Percentiles rank a stretch among this genome's conserved stretches.
Conservation (phyloP, 1,140 invertebrate species). For the Aphaenogaster floridana region DNA sequence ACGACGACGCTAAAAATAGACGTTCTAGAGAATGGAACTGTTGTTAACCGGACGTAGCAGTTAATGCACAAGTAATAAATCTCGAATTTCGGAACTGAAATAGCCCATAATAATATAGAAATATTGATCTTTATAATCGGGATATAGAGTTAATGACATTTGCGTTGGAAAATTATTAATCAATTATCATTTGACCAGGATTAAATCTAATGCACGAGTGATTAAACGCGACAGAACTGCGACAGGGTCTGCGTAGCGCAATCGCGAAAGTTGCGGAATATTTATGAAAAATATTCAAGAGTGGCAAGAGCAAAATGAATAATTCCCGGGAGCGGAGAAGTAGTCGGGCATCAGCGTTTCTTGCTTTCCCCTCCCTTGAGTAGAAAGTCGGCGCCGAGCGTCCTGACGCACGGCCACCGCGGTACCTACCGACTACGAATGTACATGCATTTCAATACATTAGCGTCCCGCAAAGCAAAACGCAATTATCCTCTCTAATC, state of each 20-base stretch:
- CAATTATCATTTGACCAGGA: not conserved
- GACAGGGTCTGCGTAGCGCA: slow-evolving; percentile 20
- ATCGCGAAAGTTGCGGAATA: slow-evolving; percentile 71
- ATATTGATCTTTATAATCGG: slow-evolving; percentile 3
- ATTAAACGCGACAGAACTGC: slow-evolving; percentile 58
- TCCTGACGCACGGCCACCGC: slow-evolving; percentile 26
- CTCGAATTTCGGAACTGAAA: not conserved
- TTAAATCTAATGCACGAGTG: slow-evolving; percentile 41
- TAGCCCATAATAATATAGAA: not conserved
- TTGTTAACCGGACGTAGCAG: not conserved
- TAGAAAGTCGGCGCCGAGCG: slow-evolving; percentile 25
- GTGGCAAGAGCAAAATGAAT: slow-evolving; percentile 65
- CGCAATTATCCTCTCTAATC: slow-evolving; percentile 64
- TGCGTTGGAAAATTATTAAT: not conserved
- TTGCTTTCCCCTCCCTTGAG: slow-evolving; percentile 46
- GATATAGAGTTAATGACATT: slow-evolving; percentile 24
- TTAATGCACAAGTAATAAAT: slow-evolving; percentile 7
- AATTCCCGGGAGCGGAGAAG: slow-evolving; percentile 55
- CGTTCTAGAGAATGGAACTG: not conserved
- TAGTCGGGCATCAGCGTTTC: slow-evolving; percentile 37
- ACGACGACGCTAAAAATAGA: not conserved
- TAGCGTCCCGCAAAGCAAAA: slow-evolving; percentile 58
- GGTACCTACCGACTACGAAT: slow-evolving; percentile 40
- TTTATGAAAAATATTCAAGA: slow-evolving; percentile 77
- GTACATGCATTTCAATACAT: slow-evolving; percentile 76